Conservation (phyloP, 2,113 vertebrate genomes). For the Petromus typicus region DNA sequence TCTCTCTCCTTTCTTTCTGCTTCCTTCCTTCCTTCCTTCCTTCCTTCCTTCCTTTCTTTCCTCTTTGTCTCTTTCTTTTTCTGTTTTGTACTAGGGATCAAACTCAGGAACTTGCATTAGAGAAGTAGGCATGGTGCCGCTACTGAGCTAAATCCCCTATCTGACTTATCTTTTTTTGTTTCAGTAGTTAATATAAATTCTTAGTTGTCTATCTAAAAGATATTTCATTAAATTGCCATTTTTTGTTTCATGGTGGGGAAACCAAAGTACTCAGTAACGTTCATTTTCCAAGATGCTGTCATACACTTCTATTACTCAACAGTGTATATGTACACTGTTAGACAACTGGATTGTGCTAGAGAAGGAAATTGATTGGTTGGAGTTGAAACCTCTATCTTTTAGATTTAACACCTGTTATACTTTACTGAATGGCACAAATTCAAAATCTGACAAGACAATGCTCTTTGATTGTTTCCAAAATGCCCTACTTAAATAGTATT, state of each 20-base stretch:
- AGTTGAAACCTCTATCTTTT: background rate
- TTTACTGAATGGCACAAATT: background rate
- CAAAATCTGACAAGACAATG: background rate
- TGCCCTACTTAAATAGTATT: constrained; percentile 28
- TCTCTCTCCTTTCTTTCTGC: no score
- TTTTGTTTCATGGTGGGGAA: background rate
- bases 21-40: no score
- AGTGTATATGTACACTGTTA: background rate
- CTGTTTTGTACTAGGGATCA: no score
- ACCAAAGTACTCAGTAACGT: background rate
- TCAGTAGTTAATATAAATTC: background rate
- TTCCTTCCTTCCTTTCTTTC: no score
- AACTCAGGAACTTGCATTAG: no score
- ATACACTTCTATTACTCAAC: background rate
- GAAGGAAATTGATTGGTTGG: background rate
- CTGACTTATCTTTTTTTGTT: background rate
- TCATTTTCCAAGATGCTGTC: background rate
- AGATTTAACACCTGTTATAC: background rate
- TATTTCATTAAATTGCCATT: background rate
- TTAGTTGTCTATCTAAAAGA: background rate
- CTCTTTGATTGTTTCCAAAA: constrained; percentile 48
- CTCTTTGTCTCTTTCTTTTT: no score
- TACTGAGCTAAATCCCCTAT: no score
- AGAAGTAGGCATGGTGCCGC: no score
- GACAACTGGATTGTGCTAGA: background rate